Evolutionary conservation across 2,113 vertebrate species (phyloP), one percentile per base, ranked within the genome.

Genomic region (Geococcyx californianus): DNA sequence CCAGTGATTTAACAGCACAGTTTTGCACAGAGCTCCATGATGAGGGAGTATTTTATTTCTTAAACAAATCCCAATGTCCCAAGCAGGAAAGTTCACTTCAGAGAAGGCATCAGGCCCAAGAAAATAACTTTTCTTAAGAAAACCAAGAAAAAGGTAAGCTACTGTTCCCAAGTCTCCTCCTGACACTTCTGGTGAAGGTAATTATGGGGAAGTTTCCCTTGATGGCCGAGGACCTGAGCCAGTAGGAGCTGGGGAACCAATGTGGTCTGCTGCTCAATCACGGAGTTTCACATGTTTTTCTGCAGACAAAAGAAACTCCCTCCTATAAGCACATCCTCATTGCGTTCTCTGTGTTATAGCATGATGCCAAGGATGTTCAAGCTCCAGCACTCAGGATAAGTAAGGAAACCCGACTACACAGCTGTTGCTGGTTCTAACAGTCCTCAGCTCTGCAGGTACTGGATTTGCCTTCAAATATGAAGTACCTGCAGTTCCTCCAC

Each of bases 371-470:
- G 66, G 47, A 9, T 12, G n/a, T 17, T 62, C 51, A 42, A 82
- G 42, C 54, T 64, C 59, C 67, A 60, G 3, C 62, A 29, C 17
- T 24, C 33, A 19, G 21, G 49, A 8, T 17, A 51, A 59, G 40
- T 26, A 47, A 75, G 66, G 33, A 85, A 16, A 59, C 26, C 23
- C 20, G 7, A 42, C 12, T 12, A 58, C 1, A 0, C 0, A 0
- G 26, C 16, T 40, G 34, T 9, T 15, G 5, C n/a, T 64, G 23
- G 33, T 72, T 14, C 52, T 23, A 40, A 23, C 14, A 79, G 55
- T 54, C 40, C 45, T 40, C 7, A 20, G 59, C 33, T 81, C 24
- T 23, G 56, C 87, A 84, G 34, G 16, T 25, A 9, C 45, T 28
- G 34, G 33, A 34, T 47, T 31, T 58, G 59, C 36, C 54, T 66